Evolutionary conservation across 2,888 invertebrate genomes (phyloP).

Genomic region (Rhorus exstirpatorius): DNA sequence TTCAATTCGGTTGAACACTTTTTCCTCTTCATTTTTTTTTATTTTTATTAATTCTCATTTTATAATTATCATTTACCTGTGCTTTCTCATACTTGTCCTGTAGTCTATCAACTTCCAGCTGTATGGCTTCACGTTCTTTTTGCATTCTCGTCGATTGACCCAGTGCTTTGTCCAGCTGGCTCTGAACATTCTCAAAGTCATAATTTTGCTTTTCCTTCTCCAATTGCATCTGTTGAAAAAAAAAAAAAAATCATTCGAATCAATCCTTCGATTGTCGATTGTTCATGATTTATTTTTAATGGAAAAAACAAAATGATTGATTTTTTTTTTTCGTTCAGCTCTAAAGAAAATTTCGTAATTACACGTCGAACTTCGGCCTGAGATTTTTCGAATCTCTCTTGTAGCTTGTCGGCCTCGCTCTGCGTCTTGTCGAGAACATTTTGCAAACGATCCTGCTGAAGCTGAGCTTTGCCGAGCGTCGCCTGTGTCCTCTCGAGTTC

Average conservation of each 20-base stretch:
- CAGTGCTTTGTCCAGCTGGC: constrained; percentile 96
- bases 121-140: constrained; percentile 95
- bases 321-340: too few relatives aligned
- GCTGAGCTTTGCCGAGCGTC: constrained; percentile 95
- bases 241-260: too few relatives aligned
- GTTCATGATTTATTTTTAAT: neutral
- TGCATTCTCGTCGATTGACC: constrained; percentile 95
- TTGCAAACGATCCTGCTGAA: constrained; percentile 96
- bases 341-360: constrained; percentile 80
- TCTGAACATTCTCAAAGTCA: constrained; percentile 96
- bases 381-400: constrained; percentile 95
- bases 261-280: too few relatives aligned
- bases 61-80: constrained; percentile 89
- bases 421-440: constrained; percentile 95
- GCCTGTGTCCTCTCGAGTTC: constrained; percentile 96
- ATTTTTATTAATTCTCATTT: neutral
- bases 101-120: constrained; percentile 94
- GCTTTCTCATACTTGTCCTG: constrained; percentile 96
- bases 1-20: neutral
- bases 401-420: constrained; percentile 95
- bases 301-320: neutral
- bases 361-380: constrained; percentile 94
- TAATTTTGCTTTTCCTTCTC: constrained; percentile 96
- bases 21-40: neutral
- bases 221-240: constrained; percentile 90